Evolutionary conservation across 2,888 invertebrate genomes (phyloP).

Genomic region (Gymnosoma rotundatum): DNA sequence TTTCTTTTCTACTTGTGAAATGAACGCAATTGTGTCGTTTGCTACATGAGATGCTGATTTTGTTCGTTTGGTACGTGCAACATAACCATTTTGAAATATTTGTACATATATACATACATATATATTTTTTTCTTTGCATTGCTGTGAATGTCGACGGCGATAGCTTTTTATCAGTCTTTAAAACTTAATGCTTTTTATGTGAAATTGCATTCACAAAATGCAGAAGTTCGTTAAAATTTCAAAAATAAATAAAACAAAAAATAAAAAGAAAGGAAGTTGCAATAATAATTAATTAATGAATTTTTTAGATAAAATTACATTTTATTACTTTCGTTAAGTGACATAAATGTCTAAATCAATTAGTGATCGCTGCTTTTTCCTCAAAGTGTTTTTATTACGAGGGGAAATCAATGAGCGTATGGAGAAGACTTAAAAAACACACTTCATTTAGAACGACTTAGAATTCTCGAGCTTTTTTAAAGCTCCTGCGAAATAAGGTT

Average conservation of each 20-base stretch:
- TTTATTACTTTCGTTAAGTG: constrained; percentile 50
- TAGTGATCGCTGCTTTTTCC: constrained; percentile 5
- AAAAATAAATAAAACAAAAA: neutral
- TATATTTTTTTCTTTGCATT: constrained; percentile 25
- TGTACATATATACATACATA: no score
- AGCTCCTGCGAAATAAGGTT: no score
- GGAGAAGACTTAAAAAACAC: no score
- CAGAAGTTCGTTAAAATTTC: constrained; percentile 18
- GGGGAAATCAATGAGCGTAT: no score
- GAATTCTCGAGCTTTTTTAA: no score
- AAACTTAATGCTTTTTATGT: constrained; percentile 20
- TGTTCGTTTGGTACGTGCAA: constrained; percentile 53
- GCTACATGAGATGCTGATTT: constrained; percentile 37
- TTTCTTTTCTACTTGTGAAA: neutral
- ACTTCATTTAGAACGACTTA: no score
- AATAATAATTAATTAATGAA: constrained; percentile 58
- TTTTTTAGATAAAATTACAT: constrained; percentile 51
- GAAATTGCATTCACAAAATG: constrained; percentile 18
- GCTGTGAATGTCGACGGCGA: constrained; percentile 7
- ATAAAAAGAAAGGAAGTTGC: neutral
- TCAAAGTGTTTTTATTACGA: neutral
- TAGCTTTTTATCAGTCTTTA: neutral
- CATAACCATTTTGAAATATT: constrained; percentile 34
- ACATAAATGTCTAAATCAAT: constrained; percentile 47
- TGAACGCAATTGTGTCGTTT: constrained; percentile 36